Base-by-base conservation (phyloP, 1,140 invertebrate genomes). In the Cydia strobilella region DNA sequence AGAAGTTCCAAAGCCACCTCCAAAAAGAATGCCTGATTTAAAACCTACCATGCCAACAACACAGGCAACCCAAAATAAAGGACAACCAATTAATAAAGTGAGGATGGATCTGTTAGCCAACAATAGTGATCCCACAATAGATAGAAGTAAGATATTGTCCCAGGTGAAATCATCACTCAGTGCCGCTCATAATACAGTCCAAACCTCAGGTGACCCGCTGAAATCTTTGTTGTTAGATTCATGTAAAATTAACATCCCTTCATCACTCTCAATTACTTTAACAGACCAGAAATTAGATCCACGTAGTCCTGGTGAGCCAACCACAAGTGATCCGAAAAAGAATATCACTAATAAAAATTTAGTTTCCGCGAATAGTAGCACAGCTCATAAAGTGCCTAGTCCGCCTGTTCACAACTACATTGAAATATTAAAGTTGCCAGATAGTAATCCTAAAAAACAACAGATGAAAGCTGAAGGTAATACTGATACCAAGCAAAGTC, bases 211-310 rank as follows among this genome's bases (percentile, higher is more conserved):
- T 66, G 93, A 94, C 79, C 90, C 89, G 20, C 81, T 94, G 25
- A 94, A 94, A 79, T 94, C 94, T 15, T 84, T 94, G 74, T 94
- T 94, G 74, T 94, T 94, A 86, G 92, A 94, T 83, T 94, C 93
- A 73, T 95, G 94, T 79, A 94, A 94, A 85, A 94, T 95, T 65
- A 94, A 94, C 76, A 94, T 94, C 76, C 94, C 94, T 12, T 94
- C 94, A 12, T 94, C 94, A 35, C 80, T 95, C 63, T 94, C 94
- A 27, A 94, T 95, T 31, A 95, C 94, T 71, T 85, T 94, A 73
- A 94, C 94, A 76, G 93, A 94, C 79, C 92, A 93, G 80, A 93
- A 93, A 85, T 79, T 85, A 80, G 91, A 93, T 42, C 74, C 82
- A 51, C 84, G 86, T 35, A 86, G 82, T 73, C 74, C 81, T 15